Base-by-base conservation (phyloP, 2,797 vertebrate species). In the Rhabdomys pumilio region DNA sequence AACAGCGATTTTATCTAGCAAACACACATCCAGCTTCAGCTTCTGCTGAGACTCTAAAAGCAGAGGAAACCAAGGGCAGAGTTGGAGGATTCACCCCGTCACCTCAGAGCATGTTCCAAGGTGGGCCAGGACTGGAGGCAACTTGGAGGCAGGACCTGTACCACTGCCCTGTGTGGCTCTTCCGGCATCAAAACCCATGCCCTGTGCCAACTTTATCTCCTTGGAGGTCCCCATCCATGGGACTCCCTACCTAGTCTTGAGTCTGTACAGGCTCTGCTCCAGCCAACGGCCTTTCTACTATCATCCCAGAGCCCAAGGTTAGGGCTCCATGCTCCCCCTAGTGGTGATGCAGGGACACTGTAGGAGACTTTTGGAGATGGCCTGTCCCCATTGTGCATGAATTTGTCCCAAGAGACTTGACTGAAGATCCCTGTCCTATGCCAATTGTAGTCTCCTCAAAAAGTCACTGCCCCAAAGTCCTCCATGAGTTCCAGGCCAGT, bases 11-110 rank as follows among this genome's bases (percentile, higher is more conserved):
- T 92, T 94, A 72, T 88, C 95, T 41, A 61, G 73, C 84, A 77
- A 84, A 19, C 4, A 2, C 47, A 3, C 0, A 3, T 4, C 20
- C 13, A 6, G 29, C 3, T 34, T 22, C 6, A 2, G 34, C 75
- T 22, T 29, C 3, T 2, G 0, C 0, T 1, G 17, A 38, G 31
- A 6, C 24, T 29, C 3, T 6, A 2, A 9, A 22, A 17, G n/a
- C 14, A 63, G 50, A 55, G 69, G 61, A 79, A 22, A 41, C 20
- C 15, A 2, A 41, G 3, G 17, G 67, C 17, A 19, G 7, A 4
- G 24, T 12, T 17, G 47, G 6, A 14, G 14, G 53, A 12, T 6
- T 22, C 59, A 17, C 15, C 55, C 57, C 29, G 65, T 26, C 29
- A 19, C 6, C 82, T 55, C 86, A 75, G 44, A 44, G 65, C 20